Conservation (phyloP, 2,113 vertebrate genomes). For the Notarius quadriscutis region DNA sequence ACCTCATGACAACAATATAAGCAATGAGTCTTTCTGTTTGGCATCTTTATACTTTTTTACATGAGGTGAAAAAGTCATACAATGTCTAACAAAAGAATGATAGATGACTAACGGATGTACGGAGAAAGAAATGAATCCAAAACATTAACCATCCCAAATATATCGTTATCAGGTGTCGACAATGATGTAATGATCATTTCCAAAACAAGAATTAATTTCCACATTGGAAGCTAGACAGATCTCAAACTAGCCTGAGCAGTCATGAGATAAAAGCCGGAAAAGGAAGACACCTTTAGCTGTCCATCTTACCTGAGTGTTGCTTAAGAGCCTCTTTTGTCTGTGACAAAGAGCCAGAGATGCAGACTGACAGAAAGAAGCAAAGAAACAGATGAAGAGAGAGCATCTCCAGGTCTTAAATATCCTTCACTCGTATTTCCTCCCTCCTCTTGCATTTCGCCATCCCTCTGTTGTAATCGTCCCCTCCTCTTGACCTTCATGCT, state of each 20-base stretch:
- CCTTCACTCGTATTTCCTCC: slow-evolving; percentile 56
- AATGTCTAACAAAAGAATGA: not conserved
- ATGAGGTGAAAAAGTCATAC: not conserved
- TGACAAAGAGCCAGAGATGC: slow-evolving; percentile 58
- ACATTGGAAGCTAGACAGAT: not conserved
- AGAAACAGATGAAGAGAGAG: slow-evolving; percentile 69
- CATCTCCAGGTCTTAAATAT: slow-evolving; percentile 75
- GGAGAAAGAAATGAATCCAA: not conserved
- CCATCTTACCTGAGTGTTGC: slow-evolving; percentile 72
- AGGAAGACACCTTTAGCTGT: slow-evolving; percentile 60
- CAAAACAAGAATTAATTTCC: not conserved
- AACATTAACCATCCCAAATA: slow-evolving; percentile 4
- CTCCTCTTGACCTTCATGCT: slow-evolving; percentile 38
- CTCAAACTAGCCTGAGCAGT: slow-evolving; percentile 19
- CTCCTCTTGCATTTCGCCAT: slow-evolving; percentile 34
- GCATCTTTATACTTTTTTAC: not conserved
- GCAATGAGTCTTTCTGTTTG: slow-evolving; percentile 9
- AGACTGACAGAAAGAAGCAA: slow-evolving; percentile 54
- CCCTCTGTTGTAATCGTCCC: slow-evolving; percentile 25
- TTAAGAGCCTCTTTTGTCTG: slow-evolving; percentile 67
- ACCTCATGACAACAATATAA: slow-evolving; percentile 13
- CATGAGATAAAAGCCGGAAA: slow-evolving; percentile 28
- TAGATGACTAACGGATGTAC: not conserved
- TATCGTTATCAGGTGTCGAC: not conserved
- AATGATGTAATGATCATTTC: too few species aligned